A percentile compares a stretch with the other conserved stretches of the same genome.
phyloP scores from a whole-genome alignment of 2,888 invertebrate genomes.

The Drosophila acutilabella region DNA sequence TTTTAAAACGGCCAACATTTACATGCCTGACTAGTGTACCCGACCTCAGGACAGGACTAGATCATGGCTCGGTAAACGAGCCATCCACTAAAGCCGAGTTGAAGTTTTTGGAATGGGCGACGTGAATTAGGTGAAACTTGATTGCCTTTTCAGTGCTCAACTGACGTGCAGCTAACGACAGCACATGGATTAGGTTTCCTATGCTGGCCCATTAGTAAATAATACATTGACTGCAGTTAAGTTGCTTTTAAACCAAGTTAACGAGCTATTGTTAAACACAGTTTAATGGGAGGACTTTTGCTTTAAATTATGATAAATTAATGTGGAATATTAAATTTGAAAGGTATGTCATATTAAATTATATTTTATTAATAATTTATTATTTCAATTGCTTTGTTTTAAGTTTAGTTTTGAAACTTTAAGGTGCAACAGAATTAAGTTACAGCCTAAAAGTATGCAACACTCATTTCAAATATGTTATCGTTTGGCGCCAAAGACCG shows the following conservation, averaged over 20 bases:
- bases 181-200: slow-evolving; percentile 40
- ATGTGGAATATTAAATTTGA: too few species aligned
- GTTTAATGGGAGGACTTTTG: too few species aligned
- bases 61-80: not conserved
- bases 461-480: slow-evolving; percentile 10
- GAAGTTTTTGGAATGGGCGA: not conserved
- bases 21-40: slow-evolving; percentile 37
- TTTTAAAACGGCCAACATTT: slow-evolving; percentile 59
- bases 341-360: too few species aligned
- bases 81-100: too few species aligned
- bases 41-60: not conserved
- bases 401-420: too few species aligned
- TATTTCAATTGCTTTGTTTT: too few species aligned
- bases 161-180: slow-evolving; percentile 18
- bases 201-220: too few species aligned
- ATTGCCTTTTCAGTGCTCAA: slow-evolving; percentile 3
- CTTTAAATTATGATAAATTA: too few species aligned
- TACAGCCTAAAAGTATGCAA: slow-evolving; percentile 11
- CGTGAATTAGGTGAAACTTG: slow-evolving; percentile 23
- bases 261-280: too few species aligned
- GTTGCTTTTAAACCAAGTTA: not conserved
- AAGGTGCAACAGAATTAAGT: too few species aligned
- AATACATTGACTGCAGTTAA: too few species aligned
- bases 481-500: slow-evolving; percentile 7
- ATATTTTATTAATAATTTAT: too few species aligned